Evolutionary conservation across 2,113 vertebrate genomes (phyloP).

Genomic region (Lophotis ruficrista): DNA sequence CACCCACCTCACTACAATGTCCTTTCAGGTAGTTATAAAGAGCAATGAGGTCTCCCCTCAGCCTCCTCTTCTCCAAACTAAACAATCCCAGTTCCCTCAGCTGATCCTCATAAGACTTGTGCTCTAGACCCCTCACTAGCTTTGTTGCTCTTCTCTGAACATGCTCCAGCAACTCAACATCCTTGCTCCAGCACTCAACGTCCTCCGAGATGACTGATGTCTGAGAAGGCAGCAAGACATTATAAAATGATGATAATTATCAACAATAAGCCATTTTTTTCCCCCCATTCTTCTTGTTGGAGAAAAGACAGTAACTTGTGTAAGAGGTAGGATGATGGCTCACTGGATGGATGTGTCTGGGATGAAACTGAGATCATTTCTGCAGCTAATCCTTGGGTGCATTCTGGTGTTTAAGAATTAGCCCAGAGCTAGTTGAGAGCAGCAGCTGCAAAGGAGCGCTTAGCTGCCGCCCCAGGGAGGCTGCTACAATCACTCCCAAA

Average conservation of each 20-base stretch:
- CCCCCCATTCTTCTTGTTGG: fast-evolving
- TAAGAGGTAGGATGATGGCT: background rate
- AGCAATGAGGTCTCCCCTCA: too few species aligned
- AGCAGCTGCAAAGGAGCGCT: background rate
- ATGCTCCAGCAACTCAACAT: too few species aligned
- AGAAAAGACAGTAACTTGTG: background rate
- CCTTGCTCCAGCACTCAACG: too few species aligned
- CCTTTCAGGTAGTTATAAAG: too few species aligned
- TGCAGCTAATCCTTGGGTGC: background rate
- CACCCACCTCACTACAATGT: too few species aligned
- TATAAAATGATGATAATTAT: background rate
- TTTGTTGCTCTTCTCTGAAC: too few species aligned
- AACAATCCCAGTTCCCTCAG: too few species aligned
- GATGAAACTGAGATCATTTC: background rate
- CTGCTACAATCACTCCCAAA: background rate
- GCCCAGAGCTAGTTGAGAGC: background rate
- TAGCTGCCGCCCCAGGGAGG: background rate
- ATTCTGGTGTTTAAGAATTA: background rate
- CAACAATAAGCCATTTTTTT: background rate
- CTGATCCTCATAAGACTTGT: too few species aligned
- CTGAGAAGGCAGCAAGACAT: background rate
- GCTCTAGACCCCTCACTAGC: too few species aligned
- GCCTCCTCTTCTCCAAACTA: too few species aligned
- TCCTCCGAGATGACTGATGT: too few species aligned
- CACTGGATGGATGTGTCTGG: background rate